Conservation (phyloP, 2,113 vertebrate genomes). For the Drymodes brunneopygia region DNA sequence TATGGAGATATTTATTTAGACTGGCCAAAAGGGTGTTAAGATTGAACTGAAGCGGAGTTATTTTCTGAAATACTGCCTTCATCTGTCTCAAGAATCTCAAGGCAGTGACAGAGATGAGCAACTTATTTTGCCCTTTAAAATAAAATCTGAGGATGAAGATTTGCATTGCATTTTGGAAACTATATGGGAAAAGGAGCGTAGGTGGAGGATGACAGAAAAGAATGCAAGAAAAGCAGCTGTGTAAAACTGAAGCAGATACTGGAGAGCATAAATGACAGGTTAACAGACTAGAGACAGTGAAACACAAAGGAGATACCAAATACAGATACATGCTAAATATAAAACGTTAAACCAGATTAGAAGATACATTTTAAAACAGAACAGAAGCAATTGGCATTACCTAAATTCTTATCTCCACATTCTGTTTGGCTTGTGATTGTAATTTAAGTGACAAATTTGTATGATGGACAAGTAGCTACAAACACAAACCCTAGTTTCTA, state of each 20-base stretch:
- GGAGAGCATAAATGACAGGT: not conserved
- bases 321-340: not conserved
- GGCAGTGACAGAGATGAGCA: not conserved
- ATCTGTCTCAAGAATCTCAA: not conserved
- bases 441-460: not conserved
- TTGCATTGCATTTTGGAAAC: not conserved
- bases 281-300: not conserved
- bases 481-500: not conserved
- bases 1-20: not conserved
- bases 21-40: not conserved
- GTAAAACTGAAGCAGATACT: not conserved
- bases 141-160: not conserved
- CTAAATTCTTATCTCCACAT: not conserved
- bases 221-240: not conserved
- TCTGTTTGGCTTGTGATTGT: not conserved
- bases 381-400: not conserved
- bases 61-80: not conserved
- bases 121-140: not conserved
- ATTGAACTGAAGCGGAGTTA: not conserved
- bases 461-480: not conserved
- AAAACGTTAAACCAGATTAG: not conserved
- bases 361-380: not conserved
- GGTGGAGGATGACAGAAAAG: not conserved
- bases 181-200: accelerated
- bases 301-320: not conserved